Conservation (phyloP, 2,888 invertebrate genomes). For the Tribolium freemani region DNA sequence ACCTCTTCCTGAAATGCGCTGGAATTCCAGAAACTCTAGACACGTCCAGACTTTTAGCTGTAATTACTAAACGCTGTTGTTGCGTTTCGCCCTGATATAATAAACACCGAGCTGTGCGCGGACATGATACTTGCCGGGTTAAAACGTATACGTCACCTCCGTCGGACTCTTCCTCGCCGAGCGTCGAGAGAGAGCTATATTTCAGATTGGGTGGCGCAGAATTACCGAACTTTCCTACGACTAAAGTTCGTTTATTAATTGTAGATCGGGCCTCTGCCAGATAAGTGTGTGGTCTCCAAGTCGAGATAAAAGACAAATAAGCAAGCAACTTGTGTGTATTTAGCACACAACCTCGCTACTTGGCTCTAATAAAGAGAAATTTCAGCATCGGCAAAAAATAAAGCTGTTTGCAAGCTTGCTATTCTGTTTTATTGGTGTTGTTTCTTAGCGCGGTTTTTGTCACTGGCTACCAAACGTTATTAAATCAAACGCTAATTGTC, state of each 20-base stretch:
- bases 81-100: slow-evolving; percentile 61
- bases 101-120: slow-evolving; percentile 55
- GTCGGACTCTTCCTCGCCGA: background rate
- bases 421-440: slow-evolving; percentile 40
- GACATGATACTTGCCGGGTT: slow-evolving; percentile 43
- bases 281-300: slow-evolving; percentile 54
- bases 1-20: slow-evolving; percentile 58
- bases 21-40: slow-evolving; percentile 65
- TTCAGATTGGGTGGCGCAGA: slow-evolving; percentile 61
- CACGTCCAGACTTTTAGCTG: slow-evolving; percentile 65
- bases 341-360: slow-evolving; percentile 36
- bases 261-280: slow-evolving; percentile 58
- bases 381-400: slow-evolving; percentile 37
- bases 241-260: slow-evolving; percentile 65
- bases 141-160: slow-evolving; percentile 37
- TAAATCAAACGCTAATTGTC: slow-evolving; percentile 36
- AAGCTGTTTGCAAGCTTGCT: slow-evolving; percentile 34
- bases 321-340: slow-evolving; percentile 35
- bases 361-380: slow-evolving; percentile 43
- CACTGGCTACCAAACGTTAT: slow-evolving; percentile 7
- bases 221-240: slow-evolving; percentile 60
- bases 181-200: slow-evolving; percentile 50
- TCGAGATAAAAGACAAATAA: slow-evolving; percentile 48
- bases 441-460: slow-evolving; percentile 29
- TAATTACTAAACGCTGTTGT: slow-evolving; percentile 63